Conservation (phyloP, 2,797 vertebrate genomes). For the Botia kubotai region DNA sequence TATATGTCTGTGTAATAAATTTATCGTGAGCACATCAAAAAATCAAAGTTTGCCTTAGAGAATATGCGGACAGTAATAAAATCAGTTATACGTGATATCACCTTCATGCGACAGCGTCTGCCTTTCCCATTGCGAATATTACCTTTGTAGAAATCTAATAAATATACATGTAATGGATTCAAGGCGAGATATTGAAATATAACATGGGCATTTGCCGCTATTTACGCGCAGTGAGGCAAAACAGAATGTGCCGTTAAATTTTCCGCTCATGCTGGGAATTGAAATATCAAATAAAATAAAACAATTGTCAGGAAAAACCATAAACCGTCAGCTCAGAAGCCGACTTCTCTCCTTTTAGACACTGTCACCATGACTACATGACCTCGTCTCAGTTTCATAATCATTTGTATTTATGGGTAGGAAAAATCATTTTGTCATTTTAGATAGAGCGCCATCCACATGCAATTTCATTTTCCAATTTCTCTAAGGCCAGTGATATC, state of each 20-base stretch:
- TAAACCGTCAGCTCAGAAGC: conserved; percentile 42
- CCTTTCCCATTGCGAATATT: conserved; percentile 84
- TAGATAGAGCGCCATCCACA: conserved; percentile 41
- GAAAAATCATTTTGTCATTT: conserved; percentile 54
- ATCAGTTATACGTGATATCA: conserved; percentile 84
- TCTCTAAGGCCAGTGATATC: conserved; percentile 33
- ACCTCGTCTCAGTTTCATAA: conserved; percentile 48
- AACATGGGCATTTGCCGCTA: conserved; percentile 83
- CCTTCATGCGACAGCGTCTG: conserved; percentile 79
- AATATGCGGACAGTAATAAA: conserved; percentile 84
- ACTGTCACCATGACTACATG: conserved; percentile 49
- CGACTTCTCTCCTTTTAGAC: conserved; percentile 43
- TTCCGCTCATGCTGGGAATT: conserved; percentile 48
- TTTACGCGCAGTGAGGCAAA: conserved; percentile 78
- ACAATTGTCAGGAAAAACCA: conserved; percentile 51
- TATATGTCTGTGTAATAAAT: conserved; percentile 77
- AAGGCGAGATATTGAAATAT: conserved; percentile 85
- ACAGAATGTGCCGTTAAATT: conserved; percentile 63
- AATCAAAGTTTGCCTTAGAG: conserved; percentile 80
- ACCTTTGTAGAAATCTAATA: conserved; percentile 85
- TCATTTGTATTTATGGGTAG: conserved; percentile 49
- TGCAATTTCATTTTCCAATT: conserved; percentile 51
- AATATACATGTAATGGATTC: conserved; percentile 85
- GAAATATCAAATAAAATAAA: conserved; percentile 58
- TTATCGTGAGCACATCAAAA: conserved; percentile 81